Conservation (phyloP, 2,113 vertebrate genomes). For the Prunella fulvescens region DNA sequence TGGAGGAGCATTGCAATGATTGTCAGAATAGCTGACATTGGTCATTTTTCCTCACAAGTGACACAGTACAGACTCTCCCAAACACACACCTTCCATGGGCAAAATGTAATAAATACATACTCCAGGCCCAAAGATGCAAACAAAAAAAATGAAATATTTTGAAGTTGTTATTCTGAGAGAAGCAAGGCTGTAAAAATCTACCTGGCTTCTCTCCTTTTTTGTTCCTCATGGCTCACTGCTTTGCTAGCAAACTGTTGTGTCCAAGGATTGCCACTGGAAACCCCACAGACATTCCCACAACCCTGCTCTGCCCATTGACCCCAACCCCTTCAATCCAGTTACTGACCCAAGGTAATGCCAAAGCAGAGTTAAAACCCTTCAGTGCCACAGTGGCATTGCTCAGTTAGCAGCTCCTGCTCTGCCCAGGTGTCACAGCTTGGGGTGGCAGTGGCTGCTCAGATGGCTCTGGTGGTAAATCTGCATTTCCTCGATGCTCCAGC, state of each 20-base stretch:
- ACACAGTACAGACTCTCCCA: background rate
- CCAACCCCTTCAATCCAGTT: background rate
- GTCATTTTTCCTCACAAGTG: constrained; percentile 24
- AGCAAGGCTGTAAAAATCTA: background rate
- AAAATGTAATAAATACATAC: background rate
- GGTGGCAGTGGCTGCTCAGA: background rate
- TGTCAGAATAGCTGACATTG: background rate
- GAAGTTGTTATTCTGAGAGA: background rate
- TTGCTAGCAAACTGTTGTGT: background rate
- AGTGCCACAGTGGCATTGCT: background rate
- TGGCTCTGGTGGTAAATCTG: background rate
- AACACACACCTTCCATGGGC: background rate
- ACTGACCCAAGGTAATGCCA: background rate
- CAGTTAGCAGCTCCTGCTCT: background rate
- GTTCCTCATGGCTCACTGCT: background rate
- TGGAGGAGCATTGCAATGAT: background rate
- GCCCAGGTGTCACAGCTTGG: background rate
- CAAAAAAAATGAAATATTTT: background rate
- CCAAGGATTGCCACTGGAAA: background rate
- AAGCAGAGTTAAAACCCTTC: background rate
- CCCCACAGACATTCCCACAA: background rate
- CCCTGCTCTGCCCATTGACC: background rate
- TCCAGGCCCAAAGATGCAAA: background rate
- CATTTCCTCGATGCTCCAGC: background rate
- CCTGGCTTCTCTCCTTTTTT: background rate